Base-by-base conservation (phyloP, 1,140 invertebrate genomes). In the Meteorus sp. region DNA sequence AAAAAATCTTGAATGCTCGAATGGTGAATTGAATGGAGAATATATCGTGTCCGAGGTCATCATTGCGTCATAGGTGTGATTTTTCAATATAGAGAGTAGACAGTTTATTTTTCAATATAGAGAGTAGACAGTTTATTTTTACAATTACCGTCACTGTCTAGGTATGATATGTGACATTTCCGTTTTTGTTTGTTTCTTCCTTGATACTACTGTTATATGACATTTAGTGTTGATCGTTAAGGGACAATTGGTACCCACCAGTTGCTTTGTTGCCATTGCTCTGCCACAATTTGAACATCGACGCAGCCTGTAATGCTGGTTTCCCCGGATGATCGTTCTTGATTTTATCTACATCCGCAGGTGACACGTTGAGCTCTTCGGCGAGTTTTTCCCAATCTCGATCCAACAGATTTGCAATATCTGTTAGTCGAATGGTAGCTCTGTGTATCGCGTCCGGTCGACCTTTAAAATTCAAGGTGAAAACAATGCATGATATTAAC, bases 371-470 rank as follows among this genome's bases (percentile, higher is more conserved):
- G 29, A 97, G 79, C 71, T 93, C 89, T 45, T 85, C 84, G 0
- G 95, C 95, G 39, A 98, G 79, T 23, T 88, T 85, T 39, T 94
- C 88, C 95, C 95, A 98, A 78, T 98, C 95, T 60, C 90, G 89
- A 31, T 91, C 93, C 9, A 98, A 77, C 8, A 94, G 81, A 80
- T 95, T 94, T 33, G 93, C 94, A 60, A 98, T 92, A 70, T 97
- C 94, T 7, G 92, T 92, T 56, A 98, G 81, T 60, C 93, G 89
- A 56, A 94, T 85, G 62, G 91, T 89, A 22, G 89, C 90, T 66
- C 87, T 80, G 65, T 89, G 88, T 64, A 90, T 89, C 3, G 86
- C 82, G 56, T 90, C 87, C 17, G 85, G 83, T 73, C 83, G 84
- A 64, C 78, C 81, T 81, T 35, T 22, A 71, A 61, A 35, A 41